Evolutionary conservation across 2,797 vertebrate species (phyloP).

Genomic region (Enteromius thamalakanensis): DNA sequence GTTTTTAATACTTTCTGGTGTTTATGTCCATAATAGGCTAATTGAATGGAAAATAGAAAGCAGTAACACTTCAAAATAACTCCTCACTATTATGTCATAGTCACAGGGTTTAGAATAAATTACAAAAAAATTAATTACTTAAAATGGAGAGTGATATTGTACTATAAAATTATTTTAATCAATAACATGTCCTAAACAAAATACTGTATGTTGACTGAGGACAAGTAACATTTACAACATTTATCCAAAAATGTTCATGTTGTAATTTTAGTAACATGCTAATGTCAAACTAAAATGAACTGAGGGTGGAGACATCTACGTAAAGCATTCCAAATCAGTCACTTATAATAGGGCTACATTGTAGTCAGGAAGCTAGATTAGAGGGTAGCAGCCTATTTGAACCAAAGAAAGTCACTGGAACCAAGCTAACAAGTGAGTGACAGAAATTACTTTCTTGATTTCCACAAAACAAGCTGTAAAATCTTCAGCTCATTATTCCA

Average conservation of each 20-base stretch:
- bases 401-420: not conserved
- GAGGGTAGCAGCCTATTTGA: not conserved
- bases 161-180: not conserved
- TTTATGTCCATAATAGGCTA: not conserved
- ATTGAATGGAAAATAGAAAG: not conserved
- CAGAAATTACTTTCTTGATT: not conserved
- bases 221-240: not conserved
- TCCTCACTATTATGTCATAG: not conserved
- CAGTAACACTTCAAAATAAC: not conserved
- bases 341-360: not conserved
- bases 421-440: not conserved
- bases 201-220: not conserved
- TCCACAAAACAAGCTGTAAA: not conserved
- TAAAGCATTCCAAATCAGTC: not conserved
- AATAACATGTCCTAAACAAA: not conserved
- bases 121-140: not conserved
- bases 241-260: not conserved
- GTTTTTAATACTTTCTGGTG: not conserved
- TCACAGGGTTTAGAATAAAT: not conserved
- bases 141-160: not conserved
- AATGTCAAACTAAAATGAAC: not conserved
- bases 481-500: conserved; percentile 8
- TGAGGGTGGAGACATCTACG: not conserved
- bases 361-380: not conserved
- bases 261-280: not conserved